Evolutionary conservation across 1,140 invertebrate species (phyloP).

Genomic region (Pogonomyrmex californicus): DNA sequence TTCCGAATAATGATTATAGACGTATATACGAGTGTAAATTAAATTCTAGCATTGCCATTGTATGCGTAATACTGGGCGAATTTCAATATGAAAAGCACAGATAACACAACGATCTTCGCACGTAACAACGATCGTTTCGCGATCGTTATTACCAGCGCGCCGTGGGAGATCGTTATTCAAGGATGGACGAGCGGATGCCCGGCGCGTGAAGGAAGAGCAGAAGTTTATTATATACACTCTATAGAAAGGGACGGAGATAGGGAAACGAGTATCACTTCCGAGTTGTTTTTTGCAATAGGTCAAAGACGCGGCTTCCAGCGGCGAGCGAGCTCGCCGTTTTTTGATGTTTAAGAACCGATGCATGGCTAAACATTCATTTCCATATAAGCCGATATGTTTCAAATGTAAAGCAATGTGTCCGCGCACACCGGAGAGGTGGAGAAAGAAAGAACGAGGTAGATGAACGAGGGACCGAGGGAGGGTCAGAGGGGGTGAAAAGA

Average conservation of each 20-base stretch:
- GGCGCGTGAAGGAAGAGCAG: constrained; percentile 23
- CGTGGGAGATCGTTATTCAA: constrained; percentile 60
- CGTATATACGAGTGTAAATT: constrained; percentile 31
- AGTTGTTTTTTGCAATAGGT: constrained; percentile 59
- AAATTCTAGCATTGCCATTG: constrained; percentile 14
- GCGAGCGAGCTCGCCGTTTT: constrained; percentile 53
- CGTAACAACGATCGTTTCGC: constrained; percentile 22
- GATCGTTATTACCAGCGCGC: constrained; percentile 58
- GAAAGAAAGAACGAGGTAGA: constrained; percentile 72
- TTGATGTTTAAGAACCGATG: constrained; percentile 75
- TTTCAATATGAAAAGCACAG: constrained; percentile 50
- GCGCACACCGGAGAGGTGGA: constrained; percentile 53
- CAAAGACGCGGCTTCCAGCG: constrained; percentile 65
- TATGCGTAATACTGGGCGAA: neutral
- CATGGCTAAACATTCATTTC: constrained; percentile 83
- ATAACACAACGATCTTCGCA: constrained; percentile 58
- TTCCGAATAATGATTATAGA: constrained; percentile 4
- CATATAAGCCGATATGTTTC: constrained; percentile 83
- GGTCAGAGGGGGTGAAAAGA: constrained; percentile 52
- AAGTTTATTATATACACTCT: constrained; percentile 59
- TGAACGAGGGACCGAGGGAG: constrained; percentile 41
- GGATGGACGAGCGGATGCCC: constrained; percentile 55
- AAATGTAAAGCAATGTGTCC: constrained; percentile 79
- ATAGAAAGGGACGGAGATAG: constrained; percentile 59
- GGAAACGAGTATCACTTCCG: constrained; percentile 69